Percentiles rank a stretch among this genome's conserved stretches.
phyloP scores from a whole-genome alignment of 23 tunicate species.

The Oikopleura vanhoeffeni region DNA sequence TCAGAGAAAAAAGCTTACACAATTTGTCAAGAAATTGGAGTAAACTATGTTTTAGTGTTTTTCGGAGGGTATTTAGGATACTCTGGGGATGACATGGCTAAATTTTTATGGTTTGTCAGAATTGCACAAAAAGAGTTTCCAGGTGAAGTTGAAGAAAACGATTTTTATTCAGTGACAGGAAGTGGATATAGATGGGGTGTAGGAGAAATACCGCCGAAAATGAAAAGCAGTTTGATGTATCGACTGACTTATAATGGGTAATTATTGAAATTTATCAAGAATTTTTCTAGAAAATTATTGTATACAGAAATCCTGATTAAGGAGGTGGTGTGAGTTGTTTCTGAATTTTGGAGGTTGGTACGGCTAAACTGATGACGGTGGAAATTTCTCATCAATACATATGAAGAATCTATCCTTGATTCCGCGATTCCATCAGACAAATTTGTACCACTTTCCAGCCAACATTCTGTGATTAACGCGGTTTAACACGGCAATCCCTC shows the following conservation, averaged over 20 bases:
- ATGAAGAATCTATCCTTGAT: too few relatives aligned
- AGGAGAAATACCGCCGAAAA: not conserved
- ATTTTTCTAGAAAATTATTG: too few relatives aligned
- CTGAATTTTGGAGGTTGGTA: too few relatives aligned
- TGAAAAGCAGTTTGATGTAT: not conserved
- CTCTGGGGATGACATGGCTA: slow-evolving; percentile 66
- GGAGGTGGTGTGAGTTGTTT: too few relatives aligned
- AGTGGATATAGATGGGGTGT: not conserved
- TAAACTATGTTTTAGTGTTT: slow-evolving; percentile 71
- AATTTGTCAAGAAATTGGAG: slow-evolving; percentile 64
- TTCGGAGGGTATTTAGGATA: slow-evolving; percentile 87
- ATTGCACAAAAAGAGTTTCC: not conserved
- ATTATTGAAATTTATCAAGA: not conserved
- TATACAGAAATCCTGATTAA: too few relatives aligned
- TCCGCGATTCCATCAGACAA: too few relatives aligned
- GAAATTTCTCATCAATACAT: too few relatives aligned
- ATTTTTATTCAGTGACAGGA: slow-evolving; percentile 20
- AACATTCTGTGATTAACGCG: too few relatives aligned
- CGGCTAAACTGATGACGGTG: too few relatives aligned
- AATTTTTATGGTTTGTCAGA: not conserved
- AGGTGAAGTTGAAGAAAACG: not conserved
- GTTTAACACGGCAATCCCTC: too few relatives aligned
- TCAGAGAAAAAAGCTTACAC: slow-evolving; percentile 77
- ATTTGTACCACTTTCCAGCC: too few relatives aligned
- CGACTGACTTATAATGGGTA: not conserved